These are phyloP conservation scores for Perizoma affinitatum DNA, from an alignment of 2,888 invertebrate species.

Conservation along the genomic window DNA sequence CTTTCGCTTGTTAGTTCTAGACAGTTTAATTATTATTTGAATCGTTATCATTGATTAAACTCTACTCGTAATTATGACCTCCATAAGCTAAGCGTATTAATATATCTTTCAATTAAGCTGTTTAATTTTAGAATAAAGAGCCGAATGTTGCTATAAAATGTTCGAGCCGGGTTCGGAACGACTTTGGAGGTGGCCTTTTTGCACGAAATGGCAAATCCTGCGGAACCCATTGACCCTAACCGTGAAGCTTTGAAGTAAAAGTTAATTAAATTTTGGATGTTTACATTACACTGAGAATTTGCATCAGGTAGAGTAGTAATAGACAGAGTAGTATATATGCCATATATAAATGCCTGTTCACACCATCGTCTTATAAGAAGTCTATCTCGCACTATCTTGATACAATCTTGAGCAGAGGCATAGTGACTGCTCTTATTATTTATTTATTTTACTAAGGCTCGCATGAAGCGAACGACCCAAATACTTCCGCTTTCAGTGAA, in stretches of 20 bases:
- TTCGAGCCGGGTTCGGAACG: slow-evolving; percentile 59
- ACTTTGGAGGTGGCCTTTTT: slow-evolving; percentile 64
- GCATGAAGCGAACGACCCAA: no score
- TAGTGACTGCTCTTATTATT: no score
- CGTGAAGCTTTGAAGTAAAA: slow-evolving; percentile 66
- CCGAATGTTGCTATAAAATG: slow-evolving; percentile 60
- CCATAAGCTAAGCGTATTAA: slow-evolving; percentile 38
- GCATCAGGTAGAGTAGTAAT: no score
- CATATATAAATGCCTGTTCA: no score
- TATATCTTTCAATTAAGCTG: slow-evolving; percentile 63
- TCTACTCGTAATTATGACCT: slow-evolving; percentile 10
- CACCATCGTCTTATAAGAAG: no score
- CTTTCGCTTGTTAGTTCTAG: no score
- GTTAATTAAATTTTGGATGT: slow-evolving; percentile 77
- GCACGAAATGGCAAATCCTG: slow-evolving; percentile 62
- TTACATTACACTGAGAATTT: slow-evolving; percentile 72
- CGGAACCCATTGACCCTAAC: slow-evolving; percentile 64
- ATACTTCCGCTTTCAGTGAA: no score
- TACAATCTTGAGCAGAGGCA: slow-evolving; percentile 46
- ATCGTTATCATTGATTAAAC: slow-evolving; percentile 3
- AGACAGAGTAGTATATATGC: no score
- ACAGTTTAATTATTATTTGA: no score
- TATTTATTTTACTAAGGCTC: no score
- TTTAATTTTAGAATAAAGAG: slow-evolving; percentile 64
- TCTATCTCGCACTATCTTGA: no score